Percentiles rank a stretch among this genome's conserved stretches.
phyloP scores from a whole-genome alignment of 2,113 vertebrate species.

The human region GRCh38 chr9:77827001-77827500 shows the following conservation, averaged over 20 bases:
- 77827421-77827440: constrained; percentile 41
- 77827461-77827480: constrained; percentile 23
- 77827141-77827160: background rate
- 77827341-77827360: background rate
- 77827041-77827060: background rate
- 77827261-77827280: background rate
- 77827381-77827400: background rate
- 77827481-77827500: constrained; percentile 55
- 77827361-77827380: background rate
- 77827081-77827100: background rate
- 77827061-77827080: background rate
- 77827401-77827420: background rate
- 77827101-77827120: background rate
- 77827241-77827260: background rate
- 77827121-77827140: background rate
- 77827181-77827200: background rate
- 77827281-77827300: background rate
- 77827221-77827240: background rate
- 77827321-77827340: background rate
- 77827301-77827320: background rate
- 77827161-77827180: background rate
- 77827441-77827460: background rate
- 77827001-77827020: background rate
- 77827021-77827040: background rate
- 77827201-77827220: background rate